These are phyloP conservation scores for Lophochroa leadbeateri DNA, from an alignment of 2,113 vertebrate genomes.

Conservation along the genomic window DNA sequence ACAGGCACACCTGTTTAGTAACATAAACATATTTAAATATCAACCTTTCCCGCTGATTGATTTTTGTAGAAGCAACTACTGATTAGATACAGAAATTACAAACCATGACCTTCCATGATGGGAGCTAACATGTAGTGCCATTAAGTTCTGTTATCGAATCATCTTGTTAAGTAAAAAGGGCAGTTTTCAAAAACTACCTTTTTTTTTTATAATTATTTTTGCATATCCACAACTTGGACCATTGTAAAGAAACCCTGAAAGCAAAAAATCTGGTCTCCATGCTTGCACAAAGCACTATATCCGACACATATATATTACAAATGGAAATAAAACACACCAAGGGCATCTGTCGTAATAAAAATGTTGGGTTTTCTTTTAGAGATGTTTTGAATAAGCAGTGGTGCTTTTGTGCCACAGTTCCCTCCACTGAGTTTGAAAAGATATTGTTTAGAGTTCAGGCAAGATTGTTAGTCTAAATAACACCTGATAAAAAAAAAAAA, in stretches of 20 bases:
- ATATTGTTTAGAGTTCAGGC: not conserved
- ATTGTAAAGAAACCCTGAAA: not conserved
- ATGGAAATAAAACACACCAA: not conserved
- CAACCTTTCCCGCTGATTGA: conserved; percentile 78
- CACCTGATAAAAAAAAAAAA: not conserved
- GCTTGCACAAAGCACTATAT: not conserved
- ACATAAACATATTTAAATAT: conserved; percentile 79
- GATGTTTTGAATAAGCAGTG: not conserved
- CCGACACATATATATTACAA: not conserved
- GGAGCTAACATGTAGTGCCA: conserved; percentile 15
- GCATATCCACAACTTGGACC: not conserved
- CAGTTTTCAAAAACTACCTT: not conserved
- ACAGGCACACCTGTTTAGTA: conserved; percentile 72
- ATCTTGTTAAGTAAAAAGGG: conserved; percentile 53
- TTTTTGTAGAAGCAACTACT: conserved; percentile 65
- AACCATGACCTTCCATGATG: conserved; percentile 68
- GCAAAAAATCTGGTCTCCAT: not conserved
- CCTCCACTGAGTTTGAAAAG: not conserved
- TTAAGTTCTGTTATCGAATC: conserved; percentile 30
- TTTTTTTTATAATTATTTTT: not conserved
- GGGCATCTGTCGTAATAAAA: not conserved
- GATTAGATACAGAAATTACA: conserved; percentile 71
- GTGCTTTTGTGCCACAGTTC: not conserved
- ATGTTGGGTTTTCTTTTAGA: not conserved
- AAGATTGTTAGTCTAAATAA: not conserved